Percentiles rank a stretch among this genome's conserved stretches.
These are phyloP conservation scores for Macrobrachium nipponense DNA, from an alignment of 1,140 invertebrate genomes.

Conservation along the genomic window DNA sequence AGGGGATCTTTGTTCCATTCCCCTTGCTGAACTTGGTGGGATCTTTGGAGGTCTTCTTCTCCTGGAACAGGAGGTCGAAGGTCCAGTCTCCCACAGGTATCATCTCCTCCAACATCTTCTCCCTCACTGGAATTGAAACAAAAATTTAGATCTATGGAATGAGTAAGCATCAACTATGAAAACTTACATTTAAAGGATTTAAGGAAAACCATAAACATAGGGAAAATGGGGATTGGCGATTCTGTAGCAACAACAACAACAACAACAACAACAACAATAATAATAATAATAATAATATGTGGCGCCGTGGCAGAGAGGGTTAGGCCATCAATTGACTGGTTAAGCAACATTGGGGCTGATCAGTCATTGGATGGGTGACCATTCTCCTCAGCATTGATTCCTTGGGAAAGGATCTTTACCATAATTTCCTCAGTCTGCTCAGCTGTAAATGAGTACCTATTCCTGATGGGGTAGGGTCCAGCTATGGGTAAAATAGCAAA, in stretches of 20 bases:
- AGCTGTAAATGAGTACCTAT: no score
- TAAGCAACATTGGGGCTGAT: no score
- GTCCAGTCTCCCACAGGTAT: slow-evolving; percentile 32
- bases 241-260: not conserved
- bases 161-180: not conserved
- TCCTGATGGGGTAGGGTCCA: no score
- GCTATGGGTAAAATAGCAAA: no score
- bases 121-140: slow-evolving; percentile 20
- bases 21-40: slow-evolving; percentile 11
- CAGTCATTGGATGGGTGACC: no score
- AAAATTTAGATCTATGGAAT: not conserved
- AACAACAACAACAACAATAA: not conserved
- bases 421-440: no score
- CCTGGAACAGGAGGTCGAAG: slow-evolving; percentile 45
- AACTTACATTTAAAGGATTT: not conserved
- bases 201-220: not conserved
- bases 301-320: no score
- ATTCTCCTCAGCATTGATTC: no score
- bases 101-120: slow-evolving; percentile 37
- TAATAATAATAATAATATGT: not conserved
- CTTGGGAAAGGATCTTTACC: no score
- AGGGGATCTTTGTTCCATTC: not conserved
- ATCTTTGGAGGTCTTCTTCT: slow-evolving; percentile 29
- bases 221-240: not conserved
- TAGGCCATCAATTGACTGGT: no score